Evolutionary conservation across 1,140 invertebrate species (phyloP).

Genomic region (Diuraphis noxia): DNA sequence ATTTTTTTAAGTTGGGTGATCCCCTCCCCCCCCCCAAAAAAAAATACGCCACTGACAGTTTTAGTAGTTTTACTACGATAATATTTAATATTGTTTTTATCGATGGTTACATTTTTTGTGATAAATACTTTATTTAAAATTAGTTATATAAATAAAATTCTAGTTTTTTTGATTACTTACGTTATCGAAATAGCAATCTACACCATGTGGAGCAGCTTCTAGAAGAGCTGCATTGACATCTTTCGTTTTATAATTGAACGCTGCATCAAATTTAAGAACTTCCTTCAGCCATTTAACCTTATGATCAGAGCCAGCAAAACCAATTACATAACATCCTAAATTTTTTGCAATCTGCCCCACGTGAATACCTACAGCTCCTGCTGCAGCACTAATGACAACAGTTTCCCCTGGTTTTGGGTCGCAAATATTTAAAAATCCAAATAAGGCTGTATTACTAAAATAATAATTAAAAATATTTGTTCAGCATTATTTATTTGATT

Average conservation of each 20-base stretch:
- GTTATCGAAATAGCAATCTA: conserved; percentile 67
- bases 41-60: too few species aligned
- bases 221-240: conserved; percentile 64
- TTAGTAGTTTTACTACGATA: too few species aligned
- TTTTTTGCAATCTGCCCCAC: conserved; percentile 77
- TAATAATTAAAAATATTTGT: conserved; percentile 30
- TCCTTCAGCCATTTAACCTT: conserved; percentile 72
- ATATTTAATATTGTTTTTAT: not conserved
- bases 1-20: too few species aligned
- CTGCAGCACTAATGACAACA: conserved; percentile 69
- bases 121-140: not conserved
- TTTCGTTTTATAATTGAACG: conserved; percentile 73
- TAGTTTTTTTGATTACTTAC: conserved; percentile 58
- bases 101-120: not conserved
- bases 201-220: conserved; percentile 63
- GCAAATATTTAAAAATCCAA: conserved; percentile 72
- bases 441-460: conserved; percentile 73
- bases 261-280: conserved; percentile 70
- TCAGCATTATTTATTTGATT: not conserved
- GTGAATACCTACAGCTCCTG: conserved; percentile 70
- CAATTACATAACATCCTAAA: conserved; percentile 72
- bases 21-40: too few species aligned
- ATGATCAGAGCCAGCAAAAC: conserved; percentile 71
- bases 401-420: conserved; percentile 70
- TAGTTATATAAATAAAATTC: not conserved